Conservation (phyloP, 2,797 vertebrate genomes). For the Lagodon rhomboides region DNA sequence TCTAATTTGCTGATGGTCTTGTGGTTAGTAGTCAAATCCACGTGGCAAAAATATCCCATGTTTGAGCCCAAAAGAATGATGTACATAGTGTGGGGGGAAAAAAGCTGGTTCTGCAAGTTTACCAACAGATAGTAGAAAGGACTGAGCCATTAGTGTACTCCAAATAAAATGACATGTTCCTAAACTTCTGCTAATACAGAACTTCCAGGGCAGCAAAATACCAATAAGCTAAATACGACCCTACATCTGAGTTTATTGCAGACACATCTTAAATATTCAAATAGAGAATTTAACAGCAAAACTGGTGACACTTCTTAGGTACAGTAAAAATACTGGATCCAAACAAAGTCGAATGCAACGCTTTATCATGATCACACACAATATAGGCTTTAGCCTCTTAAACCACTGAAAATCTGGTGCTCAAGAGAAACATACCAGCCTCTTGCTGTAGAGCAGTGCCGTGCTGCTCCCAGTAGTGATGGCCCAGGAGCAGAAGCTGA, state of each 20-base stretch:
- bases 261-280: neutral
- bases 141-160: neutral
- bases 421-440: slow-evolving; percentile 88
- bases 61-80: neutral
- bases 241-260: neutral
- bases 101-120: neutral
- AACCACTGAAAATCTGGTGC: slow-evolving; percentile 6
- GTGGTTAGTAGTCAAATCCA: slow-evolving; percentile 21
- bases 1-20: slow-evolving; percentile 34
- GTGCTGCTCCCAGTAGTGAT: slow-evolving; percentile 97
- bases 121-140: slow-evolving; percentile 1
- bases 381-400: neutral
- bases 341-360: neutral
- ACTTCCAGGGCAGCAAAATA: neutral
- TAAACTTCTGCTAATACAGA: slow-evolving; percentile 3
- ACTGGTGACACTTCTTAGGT: neutral
- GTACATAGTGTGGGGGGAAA: neutral
- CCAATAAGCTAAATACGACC: neutral
- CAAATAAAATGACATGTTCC: neutral
- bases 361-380: neutral
- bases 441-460: slow-evolving; percentile 96
- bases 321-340: neutral
- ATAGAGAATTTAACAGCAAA: neutral
- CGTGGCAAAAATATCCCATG: neutral
- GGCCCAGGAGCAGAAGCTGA: slow-evolving; percentile 98